Base-by-base conservation (phyloP, 2,888 invertebrate species). In the Parnassius mnemosyne region DNA sequence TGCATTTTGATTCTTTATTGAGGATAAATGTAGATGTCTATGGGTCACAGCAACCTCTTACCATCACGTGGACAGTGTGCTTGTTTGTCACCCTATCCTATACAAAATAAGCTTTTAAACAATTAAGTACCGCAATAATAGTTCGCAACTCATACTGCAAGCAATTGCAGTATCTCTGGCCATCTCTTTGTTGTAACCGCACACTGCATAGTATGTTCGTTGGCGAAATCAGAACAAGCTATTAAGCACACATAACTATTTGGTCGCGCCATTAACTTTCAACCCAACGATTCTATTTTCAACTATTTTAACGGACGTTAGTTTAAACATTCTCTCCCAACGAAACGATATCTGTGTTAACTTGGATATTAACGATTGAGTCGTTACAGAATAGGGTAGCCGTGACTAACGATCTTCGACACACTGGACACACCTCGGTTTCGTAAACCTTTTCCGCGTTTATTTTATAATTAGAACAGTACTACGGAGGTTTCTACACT, bases 291-390 rank as follows among this genome's bases (percentile, higher is more conserved):
- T 53, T 46, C 53, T 54, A 54, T 60, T 60, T 60, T 41, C 43
- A 42, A 50, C 53, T 7, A 41, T 41, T 50, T 54, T 54, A 52
- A 60, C 20, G 25, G 46, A 13, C 43, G 25, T 25, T 53, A 46
- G 60, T 54, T 60, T 50, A 53, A 59, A 11, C 59, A 46, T 52
- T 52, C 13, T 9, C 13, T 49, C n/a, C 47, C 12, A 49, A 49
- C 42, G 34, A 34, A 5, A 9, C 44, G 13, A 20, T 42, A 49
- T 60, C 34, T 58, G 55, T 52, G 57, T 49, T 47, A 53, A 55
- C 20, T 52, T 63, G 16, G 50, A 42, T 50, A 43, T 61, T 63
- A 61, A 63, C 55, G 47, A 58, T 56, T 44, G 44, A 52, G 49
- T 50, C 57, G 49, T 44, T 56, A 42, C 47, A n/a, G 49, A 62